phyloP scores from a whole-genome alignment of 2,888 invertebrate genomes.

The Microctonus aethiopoides region DNA sequence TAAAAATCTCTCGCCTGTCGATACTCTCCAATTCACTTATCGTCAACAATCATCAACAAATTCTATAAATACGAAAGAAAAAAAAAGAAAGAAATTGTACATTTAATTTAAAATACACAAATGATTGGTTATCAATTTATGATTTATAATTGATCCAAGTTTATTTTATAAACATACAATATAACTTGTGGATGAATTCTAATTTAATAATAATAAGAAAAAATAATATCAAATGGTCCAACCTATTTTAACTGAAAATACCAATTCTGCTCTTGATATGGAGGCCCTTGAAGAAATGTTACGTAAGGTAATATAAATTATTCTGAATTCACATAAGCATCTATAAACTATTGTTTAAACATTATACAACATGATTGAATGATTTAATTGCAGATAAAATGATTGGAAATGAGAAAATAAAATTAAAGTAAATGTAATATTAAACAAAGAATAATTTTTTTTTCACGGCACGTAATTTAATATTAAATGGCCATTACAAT shows the following conservation, averaged over 20 bases:
- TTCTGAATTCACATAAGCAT: no score
- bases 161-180: background rate
- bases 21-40: background rate
- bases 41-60: no score
- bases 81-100: no score
- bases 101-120: no score
- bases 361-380: background rate
- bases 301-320: conserved; percentile 74
- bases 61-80: no score
- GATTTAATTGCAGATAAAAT: background rate
- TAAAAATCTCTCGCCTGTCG: background rate
- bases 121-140: no score
- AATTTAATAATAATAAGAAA: background rate
- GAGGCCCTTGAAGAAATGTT: conserved; percentile 84
- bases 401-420: background rate
- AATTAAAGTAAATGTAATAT: no score
- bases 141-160: background rate
- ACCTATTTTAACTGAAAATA: conserved; percentile 68
- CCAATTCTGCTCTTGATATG: conserved; percentile 75
- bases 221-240: conserved; percentile 61
- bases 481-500: background rate
- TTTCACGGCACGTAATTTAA: background rate
- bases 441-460: no score
- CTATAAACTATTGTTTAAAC: no score
- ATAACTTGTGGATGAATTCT: no score